These are phyloP conservation scores for Synanceia verrucosa DNA, from an alignment of 2,797 vertebrate species.

Conservation along the genomic window DNA sequence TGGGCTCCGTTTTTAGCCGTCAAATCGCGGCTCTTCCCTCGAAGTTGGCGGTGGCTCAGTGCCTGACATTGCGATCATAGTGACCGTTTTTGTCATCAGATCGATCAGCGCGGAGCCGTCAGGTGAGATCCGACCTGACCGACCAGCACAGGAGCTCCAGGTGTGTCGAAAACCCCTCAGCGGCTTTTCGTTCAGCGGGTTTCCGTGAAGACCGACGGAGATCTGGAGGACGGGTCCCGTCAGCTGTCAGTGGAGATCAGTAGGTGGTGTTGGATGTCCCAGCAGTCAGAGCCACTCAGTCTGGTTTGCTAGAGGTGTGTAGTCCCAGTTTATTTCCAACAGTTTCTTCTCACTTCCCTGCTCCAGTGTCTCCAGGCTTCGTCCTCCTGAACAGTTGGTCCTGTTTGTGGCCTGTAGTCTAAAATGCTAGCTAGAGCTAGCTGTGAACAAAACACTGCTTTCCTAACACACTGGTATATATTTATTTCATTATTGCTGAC, in stretches of 20 bases:
- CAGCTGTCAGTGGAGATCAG: conserved; percentile 59
- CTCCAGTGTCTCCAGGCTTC: background rate
- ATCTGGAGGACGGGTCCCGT: conserved; percentile 67
- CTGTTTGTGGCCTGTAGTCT: conserved; percentile 37
- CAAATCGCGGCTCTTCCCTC: conserved; percentile 57
- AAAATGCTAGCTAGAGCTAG: conserved; percentile 20
- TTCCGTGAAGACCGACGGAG: conserved; percentile 36
- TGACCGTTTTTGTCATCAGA: conserved; percentile 48
- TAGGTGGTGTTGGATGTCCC: conserved; percentile 79
- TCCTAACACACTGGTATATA: too few relatives aligned
- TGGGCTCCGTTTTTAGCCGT: conserved; percentile 27
- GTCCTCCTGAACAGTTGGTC: background rate
- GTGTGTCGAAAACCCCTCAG: background rate
- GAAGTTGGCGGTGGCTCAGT: conserved; percentile 66
- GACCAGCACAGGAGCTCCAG: conserved; percentile 31
- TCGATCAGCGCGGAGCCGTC: conserved; percentile 28
- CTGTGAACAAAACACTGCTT: background rate
- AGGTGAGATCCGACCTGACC: conserved; percentile 8
- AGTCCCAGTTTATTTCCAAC: conserved; percentile 48
- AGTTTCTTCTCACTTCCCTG: too few relatives aligned
- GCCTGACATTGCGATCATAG: conserved; percentile 65
- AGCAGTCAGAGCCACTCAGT: conserved; percentile 48
- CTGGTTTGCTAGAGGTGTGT: conserved; percentile 80
- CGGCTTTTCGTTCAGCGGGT: background rate
- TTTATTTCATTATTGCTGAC: background rate